Percentiles rank a stretch among this genome's conserved stretches.
These are phyloP conservation scores for Athene noctua DNA, from an alignment of 2,113 vertebrate genomes.

Conservation along the genomic window DNA sequence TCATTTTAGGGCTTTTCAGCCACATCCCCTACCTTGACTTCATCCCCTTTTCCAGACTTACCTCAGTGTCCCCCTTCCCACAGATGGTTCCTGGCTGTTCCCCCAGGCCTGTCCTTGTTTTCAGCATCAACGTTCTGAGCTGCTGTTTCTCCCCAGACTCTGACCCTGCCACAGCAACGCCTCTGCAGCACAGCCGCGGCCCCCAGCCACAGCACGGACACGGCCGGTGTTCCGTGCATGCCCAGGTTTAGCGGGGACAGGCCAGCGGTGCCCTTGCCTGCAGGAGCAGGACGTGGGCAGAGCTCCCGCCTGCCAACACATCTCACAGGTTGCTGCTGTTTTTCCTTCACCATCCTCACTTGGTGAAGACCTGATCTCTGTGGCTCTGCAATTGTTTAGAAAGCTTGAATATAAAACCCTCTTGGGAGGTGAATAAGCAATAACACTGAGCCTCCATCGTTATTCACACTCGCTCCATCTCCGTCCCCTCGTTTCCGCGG, in stretches of 20 bases:
- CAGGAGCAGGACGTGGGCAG: background rate
- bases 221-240: rapidly evolving
- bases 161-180: rapidly evolving
- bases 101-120: background rate
- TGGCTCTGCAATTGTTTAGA: background rate
- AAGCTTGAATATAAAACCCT: background rate
- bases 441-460: background rate
- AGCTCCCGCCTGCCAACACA: background rate
- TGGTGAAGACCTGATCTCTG: background rate
- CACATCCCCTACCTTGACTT: background rate
- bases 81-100: background rate
- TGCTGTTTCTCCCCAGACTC: background rate
- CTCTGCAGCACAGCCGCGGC: background rate
- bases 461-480: background rate
- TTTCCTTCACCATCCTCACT: background rate
- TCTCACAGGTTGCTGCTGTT: background rate
- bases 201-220: background rate
- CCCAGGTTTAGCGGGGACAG: background rate
- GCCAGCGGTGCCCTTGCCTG: background rate
- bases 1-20: background rate
- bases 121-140: background rate
- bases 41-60: background rate
- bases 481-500: background rate
- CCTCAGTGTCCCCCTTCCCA: background rate
- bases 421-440: background rate